These are phyloP conservation scores for Sanderia malayensis DNA, from an alignment of 30 jellyfish, hydroid and myxozoan genomes.

Conservation along the genomic window DNA sequence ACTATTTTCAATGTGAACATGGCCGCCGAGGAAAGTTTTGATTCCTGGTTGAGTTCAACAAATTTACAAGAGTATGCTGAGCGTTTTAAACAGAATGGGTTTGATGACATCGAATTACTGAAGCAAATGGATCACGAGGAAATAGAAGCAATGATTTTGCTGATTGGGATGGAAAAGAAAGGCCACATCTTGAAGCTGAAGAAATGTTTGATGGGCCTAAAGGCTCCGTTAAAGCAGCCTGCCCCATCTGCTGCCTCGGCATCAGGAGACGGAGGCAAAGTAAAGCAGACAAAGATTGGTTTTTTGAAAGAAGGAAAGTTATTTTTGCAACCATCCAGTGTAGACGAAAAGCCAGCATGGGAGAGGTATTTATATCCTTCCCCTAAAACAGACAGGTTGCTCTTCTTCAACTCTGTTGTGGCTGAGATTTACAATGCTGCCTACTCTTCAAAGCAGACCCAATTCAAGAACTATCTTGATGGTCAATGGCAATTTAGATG, in stretches of 20 bases:
- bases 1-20: neutral
- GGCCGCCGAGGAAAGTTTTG: constrained; percentile 11
- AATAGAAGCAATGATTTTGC: constrained; percentile 15
- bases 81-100: constrained; percentile 28
- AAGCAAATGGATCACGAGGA: constrained; percentile 17
- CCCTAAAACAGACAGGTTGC: constrained; percentile 5
- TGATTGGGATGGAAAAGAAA: constrained; percentile 27
- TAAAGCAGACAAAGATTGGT: constrained; percentile 17
- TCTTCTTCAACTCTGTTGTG: constrained; percentile 14
- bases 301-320: too few relatives aligned
- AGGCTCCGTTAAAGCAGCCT: constrained; percentile 1
- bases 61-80: constrained; percentile 23
- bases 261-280: constrained; percentile 10
- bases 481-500: constrained; percentile 15
- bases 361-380: neutral
- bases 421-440: constrained; percentile 37
- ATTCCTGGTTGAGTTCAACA: constrained; percentile 25
- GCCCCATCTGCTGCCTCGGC: constrained; percentile 33
- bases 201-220: constrained; percentile 29
- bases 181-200: constrained; percentile 29
- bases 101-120: constrained; percentile 26
- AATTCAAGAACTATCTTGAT: constrained; percentile 23
- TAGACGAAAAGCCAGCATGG: constrained; percentile 10
- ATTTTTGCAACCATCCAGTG: too few relatives aligned
- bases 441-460: constrained; percentile 36